Evolutionary conservation across 2,888 invertebrate species (phyloP), one percentile per base, ranked within the genome.

Genomic region (Dicyrtoma fusca): DNA sequence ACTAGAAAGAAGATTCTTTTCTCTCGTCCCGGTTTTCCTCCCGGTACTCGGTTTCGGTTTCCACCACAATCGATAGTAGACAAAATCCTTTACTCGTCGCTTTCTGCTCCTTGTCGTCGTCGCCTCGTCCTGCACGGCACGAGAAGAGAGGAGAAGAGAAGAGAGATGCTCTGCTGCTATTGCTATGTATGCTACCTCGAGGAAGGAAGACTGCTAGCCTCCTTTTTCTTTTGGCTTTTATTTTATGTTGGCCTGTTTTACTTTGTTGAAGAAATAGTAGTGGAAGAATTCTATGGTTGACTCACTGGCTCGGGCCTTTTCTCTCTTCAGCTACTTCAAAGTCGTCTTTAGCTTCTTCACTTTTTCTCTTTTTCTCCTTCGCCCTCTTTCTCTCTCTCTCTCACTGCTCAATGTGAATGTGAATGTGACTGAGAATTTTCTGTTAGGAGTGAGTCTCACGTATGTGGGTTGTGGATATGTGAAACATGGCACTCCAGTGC

Each of bases 1-100:
- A 53, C 34, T 34, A 34, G 34, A 34, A 8, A 3, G 34, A 34
- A 34, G 34, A 34, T 34, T 34, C 34, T 34, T 34, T 34, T 34
- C 34, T 21, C 72, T 69, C 70, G 74, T 74, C 74, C 61, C 51
- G 69, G 34, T 61, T 65, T 69, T 72, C 72, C 72, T 72, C 74
- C n/a, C 74, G 74, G 72, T 72, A 65, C 61, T 53, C 71, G 68
- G 66, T 69, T 72, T 71, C 45, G 65, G 62, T 51, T 72, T 72
- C 64, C 66, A 66, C 66, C 66, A 66, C 66, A 66, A 66, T 66
- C 66, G 53, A 66, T 66, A 66, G 66, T 44, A 66, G 34, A 53
- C 51, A 66, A 65, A 65, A 51, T 57, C 34, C 66, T 55, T 66
- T 34, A 51, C 53, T 66, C 66, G 17, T 66, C 64, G 62, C 65